Conservation (phyloP, 1,140 invertebrate species). For the Tribolium castaneum region DNA sequence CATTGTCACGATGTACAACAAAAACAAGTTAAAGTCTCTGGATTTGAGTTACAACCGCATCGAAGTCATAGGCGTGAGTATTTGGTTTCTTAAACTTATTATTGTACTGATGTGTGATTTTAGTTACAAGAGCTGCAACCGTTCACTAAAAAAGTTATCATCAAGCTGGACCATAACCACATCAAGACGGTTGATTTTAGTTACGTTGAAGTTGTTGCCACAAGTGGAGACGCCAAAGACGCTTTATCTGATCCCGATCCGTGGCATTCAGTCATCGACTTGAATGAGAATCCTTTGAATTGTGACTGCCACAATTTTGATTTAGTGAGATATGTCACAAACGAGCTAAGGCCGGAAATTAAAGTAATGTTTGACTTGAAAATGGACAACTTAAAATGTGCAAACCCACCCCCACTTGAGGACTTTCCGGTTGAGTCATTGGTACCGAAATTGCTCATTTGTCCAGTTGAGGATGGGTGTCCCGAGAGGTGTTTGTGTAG, state of each 20-base stretch:
- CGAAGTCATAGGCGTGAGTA: constrained; percentile 31
- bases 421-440: constrained; percentile 4
- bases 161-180: constrained; percentile 41
- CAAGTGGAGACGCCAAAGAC: not conserved
- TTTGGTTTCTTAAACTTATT: not conserved
- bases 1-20: not conserved
- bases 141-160: not conserved
- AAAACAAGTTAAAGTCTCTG: not conserved
- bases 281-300: constrained; percentile 41
- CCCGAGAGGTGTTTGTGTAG: constrained; percentile 27
- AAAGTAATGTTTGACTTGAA: constrained; percentile 17
- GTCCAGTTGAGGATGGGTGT: constrained; percentile 2
- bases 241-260: not conserved
- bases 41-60: constrained; percentile 41
- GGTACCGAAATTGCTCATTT: not conserved
- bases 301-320: constrained; percentile 43
- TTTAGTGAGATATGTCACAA: constrained; percentile 39
- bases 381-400: constrained; percentile 21
- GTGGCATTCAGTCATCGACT: not conserved
- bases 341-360: constrained; percentile 1
- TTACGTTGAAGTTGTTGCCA: not conserved
- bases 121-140: not conserved
- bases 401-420: not conserved
- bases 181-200: constrained; percentile 33
- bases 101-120: constrained; percentile 6